These are phyloP conservation scores for Ifrita kowaldi DNA, from an alignment of 2,113 vertebrate genomes.

Conservation along the genomic window DNA sequence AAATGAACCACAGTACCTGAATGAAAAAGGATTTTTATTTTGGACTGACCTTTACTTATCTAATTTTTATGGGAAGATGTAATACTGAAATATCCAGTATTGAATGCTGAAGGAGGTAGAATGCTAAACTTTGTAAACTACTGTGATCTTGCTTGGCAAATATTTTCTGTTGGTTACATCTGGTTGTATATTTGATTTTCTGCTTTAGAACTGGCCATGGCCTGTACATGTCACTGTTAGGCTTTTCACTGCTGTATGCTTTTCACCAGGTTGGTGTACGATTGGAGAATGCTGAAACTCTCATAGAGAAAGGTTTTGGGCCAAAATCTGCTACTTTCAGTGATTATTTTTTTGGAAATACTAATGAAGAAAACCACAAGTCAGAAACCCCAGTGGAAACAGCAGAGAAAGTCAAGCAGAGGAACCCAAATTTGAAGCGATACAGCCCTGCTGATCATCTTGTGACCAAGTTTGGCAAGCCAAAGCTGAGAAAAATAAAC, in stretches of 20 bases:
- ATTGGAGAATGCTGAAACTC: constrained; percentile 67
- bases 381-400: background rate
- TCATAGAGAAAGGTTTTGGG: constrained; percentile 29
- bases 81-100: background rate
- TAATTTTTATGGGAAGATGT: background rate
- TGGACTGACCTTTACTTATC: background rate
- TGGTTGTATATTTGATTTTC: background rate
- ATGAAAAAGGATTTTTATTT: background rate
- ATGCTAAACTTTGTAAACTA: background rate
- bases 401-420: background rate
- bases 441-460: background rate
- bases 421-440: background rate
- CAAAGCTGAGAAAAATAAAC: background rate
- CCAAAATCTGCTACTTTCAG: constrained; percentile 1
- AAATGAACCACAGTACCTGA: background rate
- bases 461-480: background rate
- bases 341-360: constrained; percentile 10
- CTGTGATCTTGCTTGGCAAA: background rate
- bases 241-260: background rate
- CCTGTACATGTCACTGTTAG: background rate
- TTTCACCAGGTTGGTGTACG: constrained; percentile 55
- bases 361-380: background rate
- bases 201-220: background rate
- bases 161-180: background rate
- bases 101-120: background rate